A percentile compares a stretch with the other conserved stretches of the same genome.
Conservation (phyloP, 1,140 invertebrate species). For the Kradibia gibbosae region DNA sequence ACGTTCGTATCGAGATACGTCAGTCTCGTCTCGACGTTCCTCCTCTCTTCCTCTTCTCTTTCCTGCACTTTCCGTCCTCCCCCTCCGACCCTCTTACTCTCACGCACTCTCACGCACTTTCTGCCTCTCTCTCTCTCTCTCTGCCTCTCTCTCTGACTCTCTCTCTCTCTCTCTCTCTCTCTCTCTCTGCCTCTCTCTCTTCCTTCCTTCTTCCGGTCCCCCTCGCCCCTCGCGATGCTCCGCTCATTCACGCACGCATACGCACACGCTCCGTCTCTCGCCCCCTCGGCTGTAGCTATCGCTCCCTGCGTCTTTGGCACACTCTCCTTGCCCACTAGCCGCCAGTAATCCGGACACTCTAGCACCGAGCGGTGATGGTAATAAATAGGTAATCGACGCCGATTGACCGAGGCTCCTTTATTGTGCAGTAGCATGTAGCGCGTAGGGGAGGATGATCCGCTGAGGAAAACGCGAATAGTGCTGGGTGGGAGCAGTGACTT, state of each 20-base stretch:
- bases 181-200: neutral
- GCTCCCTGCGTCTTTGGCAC: too few relatives aligned
- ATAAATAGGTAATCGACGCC: too few relatives aligned
- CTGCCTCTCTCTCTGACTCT: constrained; percentile 5
- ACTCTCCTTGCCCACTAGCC: too few relatives aligned
- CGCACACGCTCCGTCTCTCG: too few relatives aligned
- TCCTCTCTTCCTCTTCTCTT: neutral
- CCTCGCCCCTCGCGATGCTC: constrained; percentile 7
- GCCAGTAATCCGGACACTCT: too few relatives aligned
- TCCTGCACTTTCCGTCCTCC: neutral
- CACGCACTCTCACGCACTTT: neutral
- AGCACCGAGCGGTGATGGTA: too few relatives aligned
- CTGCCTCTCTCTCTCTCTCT: neutral
- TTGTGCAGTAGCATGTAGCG: too few relatives aligned
- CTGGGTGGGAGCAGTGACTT: neutral
- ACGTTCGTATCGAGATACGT: neutral
- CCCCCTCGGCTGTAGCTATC: too few relatives aligned
- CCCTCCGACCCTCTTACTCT: neutral
- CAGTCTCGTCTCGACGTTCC: neutral
- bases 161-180: neutral
- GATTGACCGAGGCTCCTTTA: too few relatives aligned
- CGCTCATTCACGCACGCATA: too few relatives aligned
- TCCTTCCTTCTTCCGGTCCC: neutral
- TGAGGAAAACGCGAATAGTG: neutral
- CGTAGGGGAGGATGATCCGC: neutral